These are phyloP conservation scores for Galerucella pusilla DNA, from an alignment of 2,888 invertebrate species.

Conservation along the genomic window DNA sequence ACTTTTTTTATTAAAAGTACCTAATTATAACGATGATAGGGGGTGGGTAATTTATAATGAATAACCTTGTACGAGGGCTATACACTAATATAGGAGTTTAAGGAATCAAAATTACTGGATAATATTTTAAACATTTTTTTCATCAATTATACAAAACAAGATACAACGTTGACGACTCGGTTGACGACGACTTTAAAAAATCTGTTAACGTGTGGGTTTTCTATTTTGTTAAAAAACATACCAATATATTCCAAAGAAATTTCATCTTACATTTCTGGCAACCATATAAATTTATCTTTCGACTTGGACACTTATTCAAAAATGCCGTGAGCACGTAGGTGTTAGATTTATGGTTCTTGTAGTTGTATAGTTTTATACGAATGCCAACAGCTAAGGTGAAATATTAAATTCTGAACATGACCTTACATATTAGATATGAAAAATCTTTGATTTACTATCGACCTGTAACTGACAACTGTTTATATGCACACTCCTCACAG, in stretches of 20 bases:
- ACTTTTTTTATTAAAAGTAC: too few species aligned
- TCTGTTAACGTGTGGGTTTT: conserved; percentile 21
- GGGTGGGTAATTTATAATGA: too few species aligned
- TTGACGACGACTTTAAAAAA: conserved; percentile 6
- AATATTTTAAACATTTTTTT: background rate
- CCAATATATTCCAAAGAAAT: conserved; percentile 35
- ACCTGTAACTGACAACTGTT: conserved; percentile 41
- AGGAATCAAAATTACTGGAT: background rate
- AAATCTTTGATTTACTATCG: conserved; percentile 47
- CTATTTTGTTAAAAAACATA: conserved; percentile 32
- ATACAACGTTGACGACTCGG: background rate
- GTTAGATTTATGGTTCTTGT: conserved; percentile 56
- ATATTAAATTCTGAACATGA: conserved; percentile 58
- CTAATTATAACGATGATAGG: too few species aligned
- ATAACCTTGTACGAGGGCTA: background rate
- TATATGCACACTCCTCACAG: conserved; percentile 7
- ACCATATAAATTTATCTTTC: conserved; percentile 44
- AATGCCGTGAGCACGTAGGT: conserved; percentile 53
- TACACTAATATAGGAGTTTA: background rate
- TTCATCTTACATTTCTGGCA: conserved; percentile 37
- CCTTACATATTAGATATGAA: conserved; percentile 52
- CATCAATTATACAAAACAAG: background rate
- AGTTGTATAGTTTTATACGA: conserved; percentile 55
- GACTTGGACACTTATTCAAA: conserved; percentile 49
- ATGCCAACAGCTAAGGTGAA: conserved; percentile 58